These are phyloP conservation scores for Forbesichthys agassizii DNA, from an alignment of 2,113 vertebrate genomes.

Conservation along the genomic window DNA sequence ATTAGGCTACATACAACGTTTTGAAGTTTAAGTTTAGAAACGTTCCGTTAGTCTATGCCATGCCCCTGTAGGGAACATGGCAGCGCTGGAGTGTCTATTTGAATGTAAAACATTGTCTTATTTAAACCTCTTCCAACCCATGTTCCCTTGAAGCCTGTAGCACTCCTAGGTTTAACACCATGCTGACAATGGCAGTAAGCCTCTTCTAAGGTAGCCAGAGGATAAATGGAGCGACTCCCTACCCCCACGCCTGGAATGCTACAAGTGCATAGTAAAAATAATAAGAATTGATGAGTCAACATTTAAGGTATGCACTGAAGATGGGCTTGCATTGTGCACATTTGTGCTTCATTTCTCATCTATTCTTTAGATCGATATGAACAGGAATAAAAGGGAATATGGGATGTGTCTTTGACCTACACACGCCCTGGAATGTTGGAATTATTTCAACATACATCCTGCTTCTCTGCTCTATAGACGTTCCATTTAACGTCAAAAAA, in stretches of 20 bases:
- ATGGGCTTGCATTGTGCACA: too few relatives aligned
- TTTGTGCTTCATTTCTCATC: too few relatives aligned
- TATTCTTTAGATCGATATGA: too few relatives aligned
- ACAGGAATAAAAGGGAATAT: too few relatives aligned
- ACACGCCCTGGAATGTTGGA: too few relatives aligned
- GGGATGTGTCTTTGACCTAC: too few relatives aligned
- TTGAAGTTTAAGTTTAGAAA: neutral
- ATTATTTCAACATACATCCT: too few relatives aligned
- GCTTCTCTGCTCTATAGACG: too few relatives aligned
- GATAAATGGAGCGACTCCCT: neutral
- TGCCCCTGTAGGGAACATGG: neutral
- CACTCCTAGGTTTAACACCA: neutral
- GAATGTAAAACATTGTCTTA: neutral
- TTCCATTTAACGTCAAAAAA: too few relatives aligned
- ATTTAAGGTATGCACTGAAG: neutral
- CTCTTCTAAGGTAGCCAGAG: neutral
- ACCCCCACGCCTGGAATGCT: neutral
- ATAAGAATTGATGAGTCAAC: neutral
- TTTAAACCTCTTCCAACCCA: neutral
- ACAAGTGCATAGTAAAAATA: neutral
- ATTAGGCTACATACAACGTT: too few relatives aligned
- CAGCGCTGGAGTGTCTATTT: neutral
- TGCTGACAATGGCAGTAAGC: slow-evolving; percentile 1
- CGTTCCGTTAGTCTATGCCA: neutral
- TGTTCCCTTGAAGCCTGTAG: neutral